phyloP scores from a whole-genome alignment of 1,140 invertebrate genomes.

The Tribolium castaneum region DNA sequence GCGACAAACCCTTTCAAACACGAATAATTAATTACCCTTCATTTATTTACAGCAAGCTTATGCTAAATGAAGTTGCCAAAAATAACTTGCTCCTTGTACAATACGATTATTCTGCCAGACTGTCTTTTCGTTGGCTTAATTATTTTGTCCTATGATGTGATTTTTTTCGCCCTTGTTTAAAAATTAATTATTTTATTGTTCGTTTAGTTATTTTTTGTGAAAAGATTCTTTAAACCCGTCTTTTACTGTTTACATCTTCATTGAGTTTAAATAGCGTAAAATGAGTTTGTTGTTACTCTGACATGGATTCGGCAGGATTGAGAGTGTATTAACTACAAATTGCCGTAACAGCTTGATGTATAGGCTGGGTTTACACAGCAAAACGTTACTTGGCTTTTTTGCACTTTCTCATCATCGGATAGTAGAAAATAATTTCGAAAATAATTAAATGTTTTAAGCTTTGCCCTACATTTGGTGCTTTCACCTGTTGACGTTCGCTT shows the following conservation, averaged over 20 bases:
- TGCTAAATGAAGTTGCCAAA: too few relatives aligned
- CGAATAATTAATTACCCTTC: not conserved
- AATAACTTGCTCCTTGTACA: too few relatives aligned
- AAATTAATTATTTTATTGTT: too few relatives aligned
- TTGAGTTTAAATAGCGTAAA: constrained; percentile 4
- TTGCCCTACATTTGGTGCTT: not conserved
- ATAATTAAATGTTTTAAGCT: too few relatives aligned
- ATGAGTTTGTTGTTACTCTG: constrained; percentile 7
- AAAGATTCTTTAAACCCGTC: not conserved
- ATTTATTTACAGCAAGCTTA: not conserved
- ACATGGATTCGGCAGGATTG: not conserved
- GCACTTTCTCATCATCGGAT: not conserved
- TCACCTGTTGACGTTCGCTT: not conserved
- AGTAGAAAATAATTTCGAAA: too few relatives aligned
- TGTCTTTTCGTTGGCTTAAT: too few relatives aligned
- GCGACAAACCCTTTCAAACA: not conserved
- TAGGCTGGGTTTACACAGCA: not conserved
- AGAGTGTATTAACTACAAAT: constrained; percentile 7
- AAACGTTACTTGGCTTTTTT: not conserved
- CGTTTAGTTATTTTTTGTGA: too few relatives aligned
- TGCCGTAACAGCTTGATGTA: constrained; percentile 2
- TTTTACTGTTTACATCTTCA: not conserved
- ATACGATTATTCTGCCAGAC: too few relatives aligned
- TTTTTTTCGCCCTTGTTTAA: too few relatives aligned
- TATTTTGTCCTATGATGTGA: too few relatives aligned